These are phyloP conservation scores for Drosophila affinis DNA, from an alignment of 2,888 invertebrate species.

Conservation along the genomic window DNA sequence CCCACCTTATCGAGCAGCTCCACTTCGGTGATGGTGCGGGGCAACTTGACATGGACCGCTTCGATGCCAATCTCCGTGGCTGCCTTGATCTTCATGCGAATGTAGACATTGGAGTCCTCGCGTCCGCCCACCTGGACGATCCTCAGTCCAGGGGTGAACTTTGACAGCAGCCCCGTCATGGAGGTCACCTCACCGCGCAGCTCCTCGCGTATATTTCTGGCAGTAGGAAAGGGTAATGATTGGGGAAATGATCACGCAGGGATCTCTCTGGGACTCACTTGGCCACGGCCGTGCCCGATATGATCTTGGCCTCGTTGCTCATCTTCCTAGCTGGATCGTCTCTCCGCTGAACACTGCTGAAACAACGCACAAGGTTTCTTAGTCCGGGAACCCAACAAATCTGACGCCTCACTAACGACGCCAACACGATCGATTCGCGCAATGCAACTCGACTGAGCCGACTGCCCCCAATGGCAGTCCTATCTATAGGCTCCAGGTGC, in stretches of 20 bases:
- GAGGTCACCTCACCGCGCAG: conserved; percentile 88
- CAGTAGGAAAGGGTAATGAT: too few relatives aligned
- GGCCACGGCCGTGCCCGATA: conserved; percentile 89
- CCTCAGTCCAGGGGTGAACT: conserved; percentile 91
- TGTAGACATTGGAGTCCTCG: conserved; percentile 99
- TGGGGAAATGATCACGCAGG: neutral
- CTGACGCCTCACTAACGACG: conserved; percentile 43
- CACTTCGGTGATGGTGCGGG: conserved; percentile 90
- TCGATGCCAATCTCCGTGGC: conserved; percentile 95
- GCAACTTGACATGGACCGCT: conserved; percentile 91
- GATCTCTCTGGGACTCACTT: conserved; percentile 85
- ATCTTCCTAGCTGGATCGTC: conserved; percentile 57
- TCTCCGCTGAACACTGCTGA: conserved; percentile 47
- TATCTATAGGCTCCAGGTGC: conserved; percentile 62
- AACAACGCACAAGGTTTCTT: conserved; percentile 49
- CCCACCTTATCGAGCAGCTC: conserved; percentile 85
- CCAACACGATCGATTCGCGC: conserved; percentile 50
- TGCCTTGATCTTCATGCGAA: conserved; percentile 96
- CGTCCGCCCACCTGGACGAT: conserved; percentile 98
- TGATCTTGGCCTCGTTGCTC: conserved; percentile 84
- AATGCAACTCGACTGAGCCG: conserved; percentile 62
- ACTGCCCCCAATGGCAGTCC: conserved; percentile 18
- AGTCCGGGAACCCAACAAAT: conserved; percentile 18
- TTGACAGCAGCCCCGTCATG: conserved; percentile 85
- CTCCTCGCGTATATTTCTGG: conserved; percentile 89